Evolutionary conservation across 1,140 invertebrate genomes (phyloP), one percentile per base, ranked within the genome.

Genomic region (Campodea augens): DNA sequence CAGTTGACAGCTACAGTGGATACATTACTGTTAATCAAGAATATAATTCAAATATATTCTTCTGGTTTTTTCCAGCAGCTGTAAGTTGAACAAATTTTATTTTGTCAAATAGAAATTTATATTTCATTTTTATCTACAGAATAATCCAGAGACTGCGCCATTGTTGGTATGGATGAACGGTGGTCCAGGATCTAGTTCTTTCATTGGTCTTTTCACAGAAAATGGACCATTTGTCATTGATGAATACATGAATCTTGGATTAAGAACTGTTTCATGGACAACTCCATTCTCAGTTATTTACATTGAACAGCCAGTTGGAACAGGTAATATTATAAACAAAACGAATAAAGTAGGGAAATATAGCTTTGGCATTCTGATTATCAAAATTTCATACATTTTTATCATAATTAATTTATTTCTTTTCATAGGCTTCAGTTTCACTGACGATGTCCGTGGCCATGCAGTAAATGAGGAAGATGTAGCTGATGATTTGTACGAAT

Each of bases 111-210:
- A n/a, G n/a, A n/a, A n/a, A n/a, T n/a, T n/a, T n/a, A n/a, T n/a
- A n/a, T n/a, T n/a, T n/a, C n/a, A n/a, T n/a, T n/a, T n/a, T n/a
- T n/a, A n/a, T n/a, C n/a, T 51, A 12, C 46, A 63, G 62, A 52
- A 51, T 22, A 45, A 50, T 7, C 44, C 55, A 12, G 49, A 53
- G 20, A 53, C 45, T 38, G 55, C 60, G 3, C 69, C 69, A n/a
- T 56, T 71, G 21, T n/a, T 69, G 13, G 46, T 71, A 21, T 72
- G 69, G 69, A 54, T 72, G 21, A 66, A 72, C 56, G 70, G 69
- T 38, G 69, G 70, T 4, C 70, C 69, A 10, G 70, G 70, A 10
- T 58, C 59, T 3, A 61, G 66, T 4, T 68, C 66, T 3, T 44
- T 71, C 37, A 69, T 66, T 56, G 67, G 66, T 2, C 49, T 71